Base-by-base conservation (phyloP, 2,888 invertebrate species). In the Drosophila merina region DNA sequence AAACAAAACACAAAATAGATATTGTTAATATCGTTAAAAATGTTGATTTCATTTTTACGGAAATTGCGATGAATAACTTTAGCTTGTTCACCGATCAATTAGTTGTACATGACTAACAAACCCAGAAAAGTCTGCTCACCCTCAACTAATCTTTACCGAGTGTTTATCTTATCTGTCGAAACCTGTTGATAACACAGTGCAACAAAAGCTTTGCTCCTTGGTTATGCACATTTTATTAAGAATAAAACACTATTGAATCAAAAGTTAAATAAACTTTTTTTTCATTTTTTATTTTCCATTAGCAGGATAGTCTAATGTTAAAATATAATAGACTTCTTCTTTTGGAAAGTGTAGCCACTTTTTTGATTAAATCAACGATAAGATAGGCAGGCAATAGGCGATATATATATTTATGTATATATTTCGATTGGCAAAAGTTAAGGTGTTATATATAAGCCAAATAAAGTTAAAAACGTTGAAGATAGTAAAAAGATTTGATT, bases 51-150 rank as follows among this genome's bases (percentile, higher is more conserved):
- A 62, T 62, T 6, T n/a, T 31, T n/a, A 9, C 8, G 40, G n/a
- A n/a, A 25, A 4, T 25, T 5, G 12, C 12, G 30, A 7, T 5
- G 8, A 36, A n/a, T 2, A 9, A 14, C 9, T 14, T 40, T 33
- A 1, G 14, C 60, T 40, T 62, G 60, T 62, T 40, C 60, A 31
- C 60, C 60, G 40, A 48, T 47, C 40, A 48, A 62, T 59, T 62
- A 59, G 14, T 5, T 48, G 59, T 33, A 48, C 47, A 59, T 42
- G 60, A 62, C 60, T 62, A 62, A 47, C 60, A 48, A 33, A 60
- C 0, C 12, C 26, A n/a, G 48, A 33, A 28, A 42, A 10, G 40
- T 26, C 40, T 8, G 36, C 60, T 40, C 31, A 48, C 45, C 20
- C 20, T 14, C 28, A 56, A 48, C 59, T 60, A 60, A 60, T 59